phyloP scores from a whole-genome alignment of 2,888 invertebrate species.

The Bimastos eiseni region DNA sequence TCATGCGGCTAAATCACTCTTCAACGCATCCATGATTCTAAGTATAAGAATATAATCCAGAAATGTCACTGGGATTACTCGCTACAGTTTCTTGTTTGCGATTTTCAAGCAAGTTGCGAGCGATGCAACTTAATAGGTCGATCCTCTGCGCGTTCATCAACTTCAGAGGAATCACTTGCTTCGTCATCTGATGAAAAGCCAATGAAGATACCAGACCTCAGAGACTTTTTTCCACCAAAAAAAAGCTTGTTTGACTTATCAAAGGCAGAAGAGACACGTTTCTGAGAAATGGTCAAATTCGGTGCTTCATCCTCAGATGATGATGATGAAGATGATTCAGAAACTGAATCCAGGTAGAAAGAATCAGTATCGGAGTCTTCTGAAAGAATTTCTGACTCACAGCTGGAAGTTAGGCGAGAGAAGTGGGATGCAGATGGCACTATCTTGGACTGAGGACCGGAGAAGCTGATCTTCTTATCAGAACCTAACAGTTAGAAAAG shows the following conservation, averaged over 20 bases:
- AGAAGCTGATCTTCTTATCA: background rate
- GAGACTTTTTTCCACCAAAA: background rate
- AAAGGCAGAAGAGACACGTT: background rate
- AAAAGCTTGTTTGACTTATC: background rate
- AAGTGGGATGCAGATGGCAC: background rate
- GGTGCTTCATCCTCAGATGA: background rate
- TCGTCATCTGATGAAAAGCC: slow-evolving; percentile 15
- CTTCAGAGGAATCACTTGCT: background rate
- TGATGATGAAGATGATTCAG: background rate
- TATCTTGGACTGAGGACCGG: background rate
- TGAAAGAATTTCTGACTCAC: background rate
- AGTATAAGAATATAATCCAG: background rate
- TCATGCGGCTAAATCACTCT: background rate
- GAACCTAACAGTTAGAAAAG: background rate
- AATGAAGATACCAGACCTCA: slow-evolving; percentile 7
- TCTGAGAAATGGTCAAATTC: background rate
- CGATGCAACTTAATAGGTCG: background rate
- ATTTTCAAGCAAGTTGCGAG: background rate
- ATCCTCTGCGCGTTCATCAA: background rate
- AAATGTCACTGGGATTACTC: background rate
- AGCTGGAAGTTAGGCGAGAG: background rate
- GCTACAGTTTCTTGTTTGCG: background rate
- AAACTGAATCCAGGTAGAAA: slow-evolving; percentile 4
- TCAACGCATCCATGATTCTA: background rate
- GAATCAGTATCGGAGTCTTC: background rate